Conservation (phyloP, 2,888 invertebrate genomes). For the Drosophila tanythrix region DNA sequence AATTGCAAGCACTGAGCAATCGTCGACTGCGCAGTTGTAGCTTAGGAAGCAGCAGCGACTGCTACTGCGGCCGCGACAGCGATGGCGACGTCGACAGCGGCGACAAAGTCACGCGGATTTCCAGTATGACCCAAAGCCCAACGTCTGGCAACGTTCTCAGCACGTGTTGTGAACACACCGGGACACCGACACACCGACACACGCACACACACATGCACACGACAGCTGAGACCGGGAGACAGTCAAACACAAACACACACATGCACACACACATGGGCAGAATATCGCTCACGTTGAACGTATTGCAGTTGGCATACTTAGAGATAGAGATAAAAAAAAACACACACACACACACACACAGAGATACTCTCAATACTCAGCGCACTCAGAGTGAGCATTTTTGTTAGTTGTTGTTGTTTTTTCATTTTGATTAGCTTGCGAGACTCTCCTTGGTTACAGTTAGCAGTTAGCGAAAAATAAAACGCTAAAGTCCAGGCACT, state of each 20-base stretch:
- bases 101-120: constrained; percentile 84
- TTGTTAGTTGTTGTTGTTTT: neutral
- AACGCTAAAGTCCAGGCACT: neutral
- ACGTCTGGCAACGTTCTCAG: constrained; percentile 83
- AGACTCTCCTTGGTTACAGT: constrained; percentile 25
- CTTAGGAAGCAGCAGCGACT: constrained; percentile 24
- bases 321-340: constrained; percentile 28
- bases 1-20: neutral
- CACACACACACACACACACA: constrained; percentile 14
- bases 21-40: constrained; percentile 34
- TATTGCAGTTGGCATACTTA: constrained; percentile 66
- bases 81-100: constrained; percentile 34
- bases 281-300: constrained; percentile 64
- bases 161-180: constrained; percentile 83
- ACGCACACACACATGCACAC: constrained; percentile 36
- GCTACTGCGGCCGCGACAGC: constrained; percentile 30
- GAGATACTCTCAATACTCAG: neutral
- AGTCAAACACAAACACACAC: constrained; percentile 20
- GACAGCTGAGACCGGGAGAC: constrained; percentile 45
- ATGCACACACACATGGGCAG: constrained; percentile 1
- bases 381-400: constrained; percentile 4
- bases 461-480: constrained; percentile 21
- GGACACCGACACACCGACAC: constrained; percentile 40
- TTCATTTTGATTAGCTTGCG: constrained; percentile 16
- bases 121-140: constrained; percentile 84